Evolutionary conservation across 2,888 invertebrate species (phyloP), one percentile per base, ranked within the genome.

Genomic region (Sarcophaga variegata): DNA sequence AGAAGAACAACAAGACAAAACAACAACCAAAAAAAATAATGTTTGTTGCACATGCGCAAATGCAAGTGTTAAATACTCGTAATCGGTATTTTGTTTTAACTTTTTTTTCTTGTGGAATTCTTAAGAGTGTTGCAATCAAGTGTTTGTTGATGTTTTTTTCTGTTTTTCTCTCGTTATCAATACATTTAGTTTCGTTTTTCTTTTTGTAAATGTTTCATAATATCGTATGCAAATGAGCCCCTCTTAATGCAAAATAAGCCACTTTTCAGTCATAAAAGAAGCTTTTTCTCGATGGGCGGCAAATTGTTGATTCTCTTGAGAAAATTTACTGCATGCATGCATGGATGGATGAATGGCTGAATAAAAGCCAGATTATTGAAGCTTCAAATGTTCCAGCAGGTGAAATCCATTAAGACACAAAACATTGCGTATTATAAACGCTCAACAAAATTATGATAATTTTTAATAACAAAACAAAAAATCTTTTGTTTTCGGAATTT

Each of bases 361-460:
- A 54, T 54, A 54, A 27, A 25, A 67, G 22, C n/a, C 64, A 47
- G 27, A 10, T 71, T 76, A 64, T 74, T 81, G 82, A 75, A 71
- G 54, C 66, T 77, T 54, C 75, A 72, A 88, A 85, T 66, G 22
- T 54, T 88, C 72, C 87, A 83, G 87, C 89, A 88, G 89, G 87
- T 88, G 88, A 85, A 85, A 88, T 88, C 74, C 83, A 72, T 80
- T 14, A 14, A 54, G 10, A 71, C 49, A 66, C 47, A 45, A 71
- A 67, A 25, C 22, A 14, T 14, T 54, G 12, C 12, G 5, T 54
- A 54, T 54, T 54, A 54, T 54, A 54, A 17, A 54, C 12, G 17
- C 14, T 12, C 12, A 54, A 54, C 4, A 54, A 54, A 54, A 54
- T 54, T 54, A 54, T 54, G 14, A 54, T 54, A 54, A 54, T 54